Conservation (phyloP, 2,113 vertebrate species). For the Thryonomys swinderianus region DNA sequence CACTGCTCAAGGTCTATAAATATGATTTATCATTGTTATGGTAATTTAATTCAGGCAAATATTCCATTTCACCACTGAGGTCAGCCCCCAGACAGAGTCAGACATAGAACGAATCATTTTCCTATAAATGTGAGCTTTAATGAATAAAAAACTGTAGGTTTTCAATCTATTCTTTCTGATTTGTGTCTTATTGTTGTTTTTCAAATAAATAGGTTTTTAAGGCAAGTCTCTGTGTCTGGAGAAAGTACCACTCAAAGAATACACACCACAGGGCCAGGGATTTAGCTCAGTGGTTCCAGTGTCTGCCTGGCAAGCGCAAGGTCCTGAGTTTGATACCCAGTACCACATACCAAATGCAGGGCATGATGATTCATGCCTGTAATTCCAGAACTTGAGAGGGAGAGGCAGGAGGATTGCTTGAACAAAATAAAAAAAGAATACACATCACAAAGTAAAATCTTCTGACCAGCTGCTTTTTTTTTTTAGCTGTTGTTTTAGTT, state of each 20-base stretch:
- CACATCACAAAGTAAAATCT: constrained; percentile 14
- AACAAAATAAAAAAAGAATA: neutral
- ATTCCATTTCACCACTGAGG: constrained; percentile 16
- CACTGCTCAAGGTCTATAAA: neutral
- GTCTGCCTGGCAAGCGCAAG: too few relatives aligned
- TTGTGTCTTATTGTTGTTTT: constrained; percentile 18
- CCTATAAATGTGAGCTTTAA: constrained; percentile 34
- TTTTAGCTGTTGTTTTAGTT: too few relatives aligned
- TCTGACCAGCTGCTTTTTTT: neutral
- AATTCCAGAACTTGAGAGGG: too few relatives aligned
- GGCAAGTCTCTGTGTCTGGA: constrained; percentile 9
- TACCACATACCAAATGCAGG: too few relatives aligned
- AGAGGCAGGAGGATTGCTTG: too few relatives aligned
- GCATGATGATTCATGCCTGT: too few relatives aligned
- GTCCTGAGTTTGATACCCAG: too few relatives aligned
- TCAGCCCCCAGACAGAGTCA: neutral
- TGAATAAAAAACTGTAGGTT: neutral
- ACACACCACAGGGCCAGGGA: neutral
- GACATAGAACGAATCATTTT: neutral
- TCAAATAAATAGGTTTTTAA: constrained; percentile 33
- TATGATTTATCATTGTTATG: constrained; percentile 28
- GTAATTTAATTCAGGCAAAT: constrained; percentile 30
- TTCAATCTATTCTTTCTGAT: constrained; percentile 36
- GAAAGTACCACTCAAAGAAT: neutral
- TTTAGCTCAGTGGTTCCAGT: too few relatives aligned